Percentiles rank a stretch among this genome's conserved stretches.
These are phyloP conservation scores for Cantharis flavilabris DNA, from an alignment of 2,888 invertebrate genomes.

Conservation along the genomic window DNA sequence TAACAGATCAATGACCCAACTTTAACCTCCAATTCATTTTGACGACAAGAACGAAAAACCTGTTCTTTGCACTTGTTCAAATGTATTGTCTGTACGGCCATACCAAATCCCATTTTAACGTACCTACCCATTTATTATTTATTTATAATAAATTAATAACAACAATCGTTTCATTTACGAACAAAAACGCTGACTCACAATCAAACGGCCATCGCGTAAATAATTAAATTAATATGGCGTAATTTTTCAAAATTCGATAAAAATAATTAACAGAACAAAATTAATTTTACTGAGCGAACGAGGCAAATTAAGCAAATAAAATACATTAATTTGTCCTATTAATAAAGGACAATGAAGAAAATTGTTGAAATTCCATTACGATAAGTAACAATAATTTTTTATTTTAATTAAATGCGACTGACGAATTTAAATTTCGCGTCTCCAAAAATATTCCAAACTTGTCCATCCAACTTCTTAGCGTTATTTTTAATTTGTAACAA, in stretches of 20 bases:
- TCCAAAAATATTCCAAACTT: neutral
- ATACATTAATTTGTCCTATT: neutral
- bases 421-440: neutral
- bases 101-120: neutral
- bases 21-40: neutral
- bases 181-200: neutral
- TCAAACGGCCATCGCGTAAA: neutral
- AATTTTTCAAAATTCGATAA: neutral
- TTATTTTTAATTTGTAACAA: neutral
- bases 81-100: neutral
- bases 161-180: neutral
- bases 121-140: neutral
- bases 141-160: neutral
- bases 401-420: neutral
- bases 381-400: neutral
- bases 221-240: neutral
- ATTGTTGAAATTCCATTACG: neutral
- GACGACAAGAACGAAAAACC: neutral
- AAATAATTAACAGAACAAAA: neutral
- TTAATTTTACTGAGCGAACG: neutral
- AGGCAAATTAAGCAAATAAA: neutral
- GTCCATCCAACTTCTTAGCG: neutral
- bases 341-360: neutral
- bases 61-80: conserved; percentile 4
- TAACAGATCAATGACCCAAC: neutral